phyloP scores from a whole-genome alignment of 1,140 invertebrate species.

The Ostrea edulis region DNA sequence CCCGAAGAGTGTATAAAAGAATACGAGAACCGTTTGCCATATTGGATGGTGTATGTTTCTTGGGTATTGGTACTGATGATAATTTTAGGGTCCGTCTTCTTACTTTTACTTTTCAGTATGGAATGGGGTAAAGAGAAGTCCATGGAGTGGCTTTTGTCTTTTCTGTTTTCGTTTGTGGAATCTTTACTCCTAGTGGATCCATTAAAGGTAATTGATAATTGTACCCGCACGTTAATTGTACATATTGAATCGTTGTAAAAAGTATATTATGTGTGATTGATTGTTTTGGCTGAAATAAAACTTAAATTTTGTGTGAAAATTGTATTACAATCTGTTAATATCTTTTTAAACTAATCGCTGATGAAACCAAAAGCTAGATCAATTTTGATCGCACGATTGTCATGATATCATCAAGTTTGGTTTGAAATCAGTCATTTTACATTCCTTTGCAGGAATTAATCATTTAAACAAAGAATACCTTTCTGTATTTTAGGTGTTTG shows the following conservation, averaged over 20 bases:
- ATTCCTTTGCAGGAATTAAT: too few species aligned
- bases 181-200: conserved; percentile 68
- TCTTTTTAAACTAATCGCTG: too few species aligned
- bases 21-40: conserved; percentile 55
- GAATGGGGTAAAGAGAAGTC: conserved; percentile 69
- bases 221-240: too few species aligned
- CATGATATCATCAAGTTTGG: too few species aligned
- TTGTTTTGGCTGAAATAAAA: too few species aligned
- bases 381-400: too few species aligned
- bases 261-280: too few species aligned
- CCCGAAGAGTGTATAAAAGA: neutral
- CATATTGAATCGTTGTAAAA: too few species aligned
- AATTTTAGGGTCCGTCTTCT: conserved; percentile 54
- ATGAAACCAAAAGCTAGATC: too few species aligned
- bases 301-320: too few species aligned
- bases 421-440: too few species aligned
- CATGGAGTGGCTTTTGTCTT: conserved; percentile 65
- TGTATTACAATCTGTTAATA: too few species aligned
- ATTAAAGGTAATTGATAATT: conserved; percentile 62
- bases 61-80: conserved; percentile 62
- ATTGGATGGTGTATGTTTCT: conserved; percentile 67
- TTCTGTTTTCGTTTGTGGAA: conserved; percentile 66
- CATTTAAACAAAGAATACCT: neutral
- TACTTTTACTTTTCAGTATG: conserved; percentile 66
- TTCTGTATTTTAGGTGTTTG: neutral